Base-by-base conservation (phyloP, 2,113 vertebrate genomes). In the Chitala chitala region DNA sequence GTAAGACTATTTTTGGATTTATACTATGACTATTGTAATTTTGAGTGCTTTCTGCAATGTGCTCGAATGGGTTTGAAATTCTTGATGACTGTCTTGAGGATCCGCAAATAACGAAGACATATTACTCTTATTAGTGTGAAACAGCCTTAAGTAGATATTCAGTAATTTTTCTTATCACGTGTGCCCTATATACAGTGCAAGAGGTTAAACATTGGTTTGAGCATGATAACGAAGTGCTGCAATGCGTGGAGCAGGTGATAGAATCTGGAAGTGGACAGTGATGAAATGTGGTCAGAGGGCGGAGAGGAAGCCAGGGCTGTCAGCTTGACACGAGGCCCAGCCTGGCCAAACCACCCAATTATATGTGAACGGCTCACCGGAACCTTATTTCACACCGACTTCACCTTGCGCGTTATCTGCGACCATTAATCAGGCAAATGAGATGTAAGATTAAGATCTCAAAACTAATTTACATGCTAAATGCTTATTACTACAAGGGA, bases 321-420 rank as follows among this genome's bases (percentile, higher is more conserved):
- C 59, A 59, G 55, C 70, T 56, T 50, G 55, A 38, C 65, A 59
- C 68, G 77, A 63, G 56, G 56, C 20, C 17, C 22, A 72, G 71
- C 31, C 29, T 73, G 64, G 73, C 71, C 72, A 65, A 78, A 77
- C 56, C 76, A 84, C 79, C 82, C 82, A 86, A 86, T 87, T 87
- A 86, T 85, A 85, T 82, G 77, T 74, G 69, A 74, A 77, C 80
- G 78, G 78, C 71, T 78, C 78, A 76, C 76, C 81, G 80, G 82
- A 83, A 86, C 86, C 78, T 84, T 84, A 90, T 87, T 88, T 89
- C 86, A 90, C 84, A 85, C 79, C 79, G 73, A 77, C 79, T 82
- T 84, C 80, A 73, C 77, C 76, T 42, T 77, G 76, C 78, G 53
- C 73, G 82, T 36, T 82, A 75, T 72, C 77, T 78, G 48, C 73